Evolutionary conservation across 2,113 vertebrate genomes (phyloP), one percentile per base, ranked within the genome.

Genomic region (Setophaga kirtlandii): DNA sequence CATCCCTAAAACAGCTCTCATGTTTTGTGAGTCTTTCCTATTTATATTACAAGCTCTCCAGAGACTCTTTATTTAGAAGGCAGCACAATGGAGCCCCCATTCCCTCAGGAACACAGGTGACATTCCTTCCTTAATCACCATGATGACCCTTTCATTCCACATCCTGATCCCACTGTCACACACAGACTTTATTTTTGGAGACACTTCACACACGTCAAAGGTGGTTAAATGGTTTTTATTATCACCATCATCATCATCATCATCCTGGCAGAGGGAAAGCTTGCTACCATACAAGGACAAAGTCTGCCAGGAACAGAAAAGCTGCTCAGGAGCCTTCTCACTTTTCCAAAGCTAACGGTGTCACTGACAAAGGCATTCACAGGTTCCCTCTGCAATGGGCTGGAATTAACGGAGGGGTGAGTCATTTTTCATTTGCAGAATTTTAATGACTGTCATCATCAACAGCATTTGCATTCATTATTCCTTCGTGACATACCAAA

Each of bases 391-490:
- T 93, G 96, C 96, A 96, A 76, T 50, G 92, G 96, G 92, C 77
- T 97, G 81, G 96, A 97, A 97, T 98, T 97, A 97, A 96, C 60
- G 21, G 89, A 96, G 74, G 90, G 79, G 87, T 96, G 97, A 97
- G 81, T 95, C 95, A 98, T 97, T 97, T 96, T 97, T 97, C 97
- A 97, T 97, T 97, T 97, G 97, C 96, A 97, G 93, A 90, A 95
- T 96, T 91, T 97, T 97, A 98, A 98, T 97, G 96, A 97, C 96
- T 97, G 84, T 94, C 96, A 97, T 95, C 96, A 97, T 95, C 97
- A 97, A 97, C 96, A 97, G 83, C 52, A 96, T 91, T 97, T 95
- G 90, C 86, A 96, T 93, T 83, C 89, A 67, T 92, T 97, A 96
- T 97, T 96, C 81, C 86, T 97, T 87, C 96, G 42, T 83, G 96